Percentiles rank a stretch among this genome's conserved stretches.
Evolutionary conservation across 2,113 vertebrate species (phyloP).

Genomic region (Oxyruncus cristatus): DNA sequence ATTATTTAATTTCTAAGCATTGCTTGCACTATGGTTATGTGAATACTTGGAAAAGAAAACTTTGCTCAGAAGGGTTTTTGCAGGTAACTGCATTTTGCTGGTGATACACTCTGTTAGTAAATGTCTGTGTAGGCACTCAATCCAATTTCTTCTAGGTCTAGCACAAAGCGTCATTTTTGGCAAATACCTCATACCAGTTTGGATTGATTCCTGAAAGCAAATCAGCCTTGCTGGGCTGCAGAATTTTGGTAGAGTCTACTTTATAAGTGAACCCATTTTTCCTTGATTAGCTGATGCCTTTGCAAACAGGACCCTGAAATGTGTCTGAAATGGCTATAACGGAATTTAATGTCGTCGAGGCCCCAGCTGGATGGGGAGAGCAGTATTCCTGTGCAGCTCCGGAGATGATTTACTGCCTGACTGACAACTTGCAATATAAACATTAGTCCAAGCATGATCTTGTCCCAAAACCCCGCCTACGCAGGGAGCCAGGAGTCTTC

Average conservation of each 20-base stretch:
- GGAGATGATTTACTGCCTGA: constrained; percentile 54
- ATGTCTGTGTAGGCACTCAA: neutral
- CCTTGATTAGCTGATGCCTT: neutral
- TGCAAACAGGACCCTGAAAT: neutral
- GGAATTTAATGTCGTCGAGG: neutral
- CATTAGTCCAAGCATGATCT: constrained; percentile 72
- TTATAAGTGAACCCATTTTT: neutral
- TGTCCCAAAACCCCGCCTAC: constrained; percentile 66
- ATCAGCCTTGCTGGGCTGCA: neutral
- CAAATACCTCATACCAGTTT: neutral
- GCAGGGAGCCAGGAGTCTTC: constrained; percentile 68
- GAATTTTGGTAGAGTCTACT: neutral
- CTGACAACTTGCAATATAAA: constrained; percentile 71
- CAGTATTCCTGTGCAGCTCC: neutral
- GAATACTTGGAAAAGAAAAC: neutral
- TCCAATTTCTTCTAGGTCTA: neutral
- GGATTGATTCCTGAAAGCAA: neutral
- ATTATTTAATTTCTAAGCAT: neutral
- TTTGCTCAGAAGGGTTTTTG: neutral
- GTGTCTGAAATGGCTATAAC: neutral
- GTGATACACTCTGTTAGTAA: neutral
- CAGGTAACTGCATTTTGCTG: neutral
- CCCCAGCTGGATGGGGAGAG: neutral
- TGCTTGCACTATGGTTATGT: neutral
- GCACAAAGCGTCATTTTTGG: neutral